Conservation (phyloP, 2,888 invertebrate genomes). For the Parelbella ahira region DNA sequence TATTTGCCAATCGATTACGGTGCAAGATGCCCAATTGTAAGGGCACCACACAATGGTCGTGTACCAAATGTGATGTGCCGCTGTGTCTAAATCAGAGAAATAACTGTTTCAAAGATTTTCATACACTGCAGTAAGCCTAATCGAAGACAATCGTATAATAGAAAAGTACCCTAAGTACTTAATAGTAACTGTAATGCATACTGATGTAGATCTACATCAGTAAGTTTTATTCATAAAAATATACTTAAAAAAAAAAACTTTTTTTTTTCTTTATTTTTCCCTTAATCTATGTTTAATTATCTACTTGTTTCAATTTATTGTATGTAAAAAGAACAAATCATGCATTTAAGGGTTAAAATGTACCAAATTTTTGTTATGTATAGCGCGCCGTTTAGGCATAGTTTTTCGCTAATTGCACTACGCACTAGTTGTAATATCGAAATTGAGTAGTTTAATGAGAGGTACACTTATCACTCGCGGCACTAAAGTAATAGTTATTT, state of each 20-base stretch:
- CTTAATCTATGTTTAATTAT: slow-evolving; percentile 14
- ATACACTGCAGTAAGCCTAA: slow-evolving; percentile 31
- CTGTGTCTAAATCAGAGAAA: slow-evolving; percentile 32
- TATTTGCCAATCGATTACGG: slow-evolving; percentile 34
- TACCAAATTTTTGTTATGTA: too few species aligned
- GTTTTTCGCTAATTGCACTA: too few species aligned
- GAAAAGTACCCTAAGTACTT: slow-evolving; percentile 20
- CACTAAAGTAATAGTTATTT: too few species aligned
- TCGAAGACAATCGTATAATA: too few species aligned
- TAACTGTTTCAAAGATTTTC: slow-evolving; percentile 33
- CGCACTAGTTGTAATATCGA: too few species aligned
- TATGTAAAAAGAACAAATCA: too few species aligned
- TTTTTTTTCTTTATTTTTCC: slow-evolving; percentile 2
- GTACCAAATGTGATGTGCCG: slow-evolving; percentile 33
- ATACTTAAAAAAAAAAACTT: too few species aligned
- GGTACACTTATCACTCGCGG: too few species aligned
- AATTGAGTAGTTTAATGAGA: too few species aligned
- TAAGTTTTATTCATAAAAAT: slow-evolving; percentile 1
- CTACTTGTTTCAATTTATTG: too few species aligned
- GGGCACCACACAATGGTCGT: slow-evolving; percentile 34
- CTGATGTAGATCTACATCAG: slow-evolving; percentile 27
- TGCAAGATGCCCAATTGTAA: slow-evolving; percentile 35
- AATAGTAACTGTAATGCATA: slow-evolving; percentile 27
- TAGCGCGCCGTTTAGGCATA: too few species aligned
- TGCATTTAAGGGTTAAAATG: too few species aligned